Evolutionary conservation across 2,797 vertebrate genomes (phyloP), one percentile per base, ranked within the genome.

Genomic region (Micromesistius poutassou): DNA sequence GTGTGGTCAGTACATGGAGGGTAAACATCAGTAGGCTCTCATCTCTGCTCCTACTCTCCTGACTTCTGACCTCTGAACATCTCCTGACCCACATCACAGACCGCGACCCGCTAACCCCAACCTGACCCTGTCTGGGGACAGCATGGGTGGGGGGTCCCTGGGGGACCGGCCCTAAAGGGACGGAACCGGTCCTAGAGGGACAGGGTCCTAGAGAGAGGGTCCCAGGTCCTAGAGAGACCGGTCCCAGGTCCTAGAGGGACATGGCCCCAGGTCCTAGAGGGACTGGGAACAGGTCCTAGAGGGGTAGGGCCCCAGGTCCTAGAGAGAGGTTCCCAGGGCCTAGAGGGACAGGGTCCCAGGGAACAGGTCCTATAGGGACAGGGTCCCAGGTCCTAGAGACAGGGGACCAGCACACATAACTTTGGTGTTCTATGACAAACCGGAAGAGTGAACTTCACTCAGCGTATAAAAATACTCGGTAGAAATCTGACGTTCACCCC

Each of bases 401-500:
- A 66, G 62, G 25, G 93, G 91, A 91, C 93, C 93, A 93, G 91
- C 90, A 90, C 94, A 94, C 93, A 89, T 89, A 94, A 95, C 94
- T 95, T 95, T 95, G 94, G 94, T 95, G 94, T 93, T 88, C 91
- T 93, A 94, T 92, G 88, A 93, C 89, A 85, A 86, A 81, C 84
- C 33, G 77, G 87, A 84, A 83, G 30, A 79, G 91, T 77, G 88
- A 90, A 93, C 91, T 92, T 91, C 40, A 92, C 91, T 92, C 89
- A 80, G 89, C 79, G 42, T 93, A 93, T 88, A 91, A 94, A 94
- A 93, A 91, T 92, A 94, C 90, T 92, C 84, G 88, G 86, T 91
- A 92, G 86, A 90, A 92, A 93, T 90, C 89, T 86, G 91, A 93
- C 91, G 92, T 89, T 90, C 91, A 88, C 87, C 89, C 85, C 78